Conservation (phyloP, 2,888 invertebrate species). For the Augiades crinisus region DNA sequence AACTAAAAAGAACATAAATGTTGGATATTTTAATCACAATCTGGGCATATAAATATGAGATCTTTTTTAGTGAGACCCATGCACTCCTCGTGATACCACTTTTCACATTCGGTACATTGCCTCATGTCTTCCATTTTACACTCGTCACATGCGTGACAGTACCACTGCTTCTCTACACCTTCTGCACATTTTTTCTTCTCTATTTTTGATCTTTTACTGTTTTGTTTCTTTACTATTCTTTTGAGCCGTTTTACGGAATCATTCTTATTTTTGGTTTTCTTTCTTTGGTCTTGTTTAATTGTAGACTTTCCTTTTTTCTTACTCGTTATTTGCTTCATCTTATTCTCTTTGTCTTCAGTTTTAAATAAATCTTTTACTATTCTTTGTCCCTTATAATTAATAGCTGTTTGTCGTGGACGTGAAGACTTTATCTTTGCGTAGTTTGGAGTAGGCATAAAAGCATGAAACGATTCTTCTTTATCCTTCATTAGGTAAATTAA, state of each 20-base stretch:
- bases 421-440: slow-evolving; percentile 34
- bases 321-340: too few species aligned
- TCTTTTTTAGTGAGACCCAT: slow-evolving; percentile 31
- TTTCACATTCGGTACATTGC: slow-evolving; percentile 32
- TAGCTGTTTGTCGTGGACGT: slow-evolving; percentile 32
- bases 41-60: slow-evolving; percentile 33
- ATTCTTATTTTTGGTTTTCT: slow-evolving; percentile 29
- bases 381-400: slow-evolving; percentile 35
- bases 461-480: slow-evolving; percentile 36
- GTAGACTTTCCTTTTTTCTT: too few species aligned
- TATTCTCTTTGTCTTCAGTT: slow-evolving; percentile 33
- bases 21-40: too few species aligned
- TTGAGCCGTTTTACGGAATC: slow-evolving; percentile 24
- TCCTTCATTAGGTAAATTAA: slow-evolving; percentile 29
- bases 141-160: slow-evolving; percentile 23
- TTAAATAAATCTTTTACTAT: slow-evolving; percentile 34
- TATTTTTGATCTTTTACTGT: slow-evolving; percentile 19
- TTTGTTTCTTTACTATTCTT: slow-evolving; percentile 23
- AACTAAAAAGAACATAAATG: too few species aligned
- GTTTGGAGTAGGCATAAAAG: slow-evolving; percentile 37
- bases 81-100: slow-evolving; percentile 35
- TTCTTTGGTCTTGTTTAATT: slow-evolving; percentile 23
- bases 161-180: slow-evolving; percentile 22
- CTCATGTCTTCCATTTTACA: slow-evolving; percentile 32
- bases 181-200: background rate